Conservation (phyloP, 2,888 invertebrate species). For the Cynaeus angustus region DNA sequence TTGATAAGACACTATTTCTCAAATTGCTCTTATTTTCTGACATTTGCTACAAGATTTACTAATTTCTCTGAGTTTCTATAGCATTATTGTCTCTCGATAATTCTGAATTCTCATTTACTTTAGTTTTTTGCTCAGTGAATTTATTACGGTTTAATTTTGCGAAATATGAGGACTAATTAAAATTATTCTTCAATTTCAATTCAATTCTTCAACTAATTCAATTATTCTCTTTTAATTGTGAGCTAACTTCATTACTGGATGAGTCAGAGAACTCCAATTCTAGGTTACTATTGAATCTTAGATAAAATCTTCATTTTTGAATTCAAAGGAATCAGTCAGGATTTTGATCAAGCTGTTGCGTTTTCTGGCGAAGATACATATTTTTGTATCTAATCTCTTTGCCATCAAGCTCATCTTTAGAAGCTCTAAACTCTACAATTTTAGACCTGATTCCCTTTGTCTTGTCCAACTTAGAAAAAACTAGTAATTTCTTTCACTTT, state of each 20-base stretch:
- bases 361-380: conserved; percentile 48
- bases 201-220: too few species aligned
- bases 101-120: neutral
- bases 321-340: conserved; percentile 33
- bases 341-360: conserved; percentile 51
- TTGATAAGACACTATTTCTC: conserved; percentile 82
- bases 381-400: neutral
- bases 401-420: neutral
- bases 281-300: neutral
- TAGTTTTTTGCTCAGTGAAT: neutral
- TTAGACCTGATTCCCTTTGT: conserved; percentile 9
- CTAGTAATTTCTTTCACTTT: conserved; percentile 69
- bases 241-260: neutral
- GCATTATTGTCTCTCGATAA: neutral
- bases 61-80: conserved; percentile 59
- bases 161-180: conserved; percentile 60
- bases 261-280: neutral
- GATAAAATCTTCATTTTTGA: conserved; percentile 25
- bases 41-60: conserved; percentile 80
- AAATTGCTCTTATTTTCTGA: conserved; percentile 75
- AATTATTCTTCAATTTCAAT: too few species aligned
- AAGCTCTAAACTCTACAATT: neutral
- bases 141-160: conserved; percentile 54
- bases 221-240: neutral
- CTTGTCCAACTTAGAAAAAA: conserved; percentile 58